phyloP scores from a whole-genome alignment of 2,113 vertebrate genomes.

The Salvelinus alpinus region DNA sequence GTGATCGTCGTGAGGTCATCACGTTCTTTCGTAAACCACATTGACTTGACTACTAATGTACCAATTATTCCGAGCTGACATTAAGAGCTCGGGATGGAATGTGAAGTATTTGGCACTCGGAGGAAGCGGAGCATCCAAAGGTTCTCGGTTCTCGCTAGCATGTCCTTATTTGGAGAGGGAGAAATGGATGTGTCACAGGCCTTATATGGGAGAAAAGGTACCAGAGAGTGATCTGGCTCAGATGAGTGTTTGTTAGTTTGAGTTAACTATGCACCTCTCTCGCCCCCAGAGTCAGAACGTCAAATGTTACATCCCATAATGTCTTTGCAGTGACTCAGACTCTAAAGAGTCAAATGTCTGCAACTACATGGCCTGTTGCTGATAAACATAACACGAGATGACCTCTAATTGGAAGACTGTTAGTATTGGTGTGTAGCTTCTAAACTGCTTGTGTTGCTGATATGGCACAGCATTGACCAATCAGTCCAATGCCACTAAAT shows the following conservation, averaged over 20 bases:
- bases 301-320: too few species aligned
- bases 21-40: neutral
- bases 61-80: conserved; percentile 15
- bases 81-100: conserved; percentile 44
- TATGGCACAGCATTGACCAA: too few species aligned
- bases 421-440: too few species aligned
- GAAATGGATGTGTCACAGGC: conserved; percentile 48
- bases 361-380: neutral
- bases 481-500: too few species aligned
- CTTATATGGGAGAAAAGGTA: conserved; percentile 57
- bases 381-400: neutral
- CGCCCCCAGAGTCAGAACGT: neutral
- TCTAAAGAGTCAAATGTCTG: neutral
- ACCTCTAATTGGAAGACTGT: too few species aligned
- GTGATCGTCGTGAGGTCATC: conserved; percentile 54
- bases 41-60: conserved; percentile 1
- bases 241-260: conserved; percentile 13
- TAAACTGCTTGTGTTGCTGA: too few species aligned
- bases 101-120: conserved; percentile 46
- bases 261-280: neutral
- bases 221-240: neutral
- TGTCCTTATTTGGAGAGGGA: conserved; percentile 62
- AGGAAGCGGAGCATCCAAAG: conserved; percentile 45
- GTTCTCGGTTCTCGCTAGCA: conserved; percentile 35
- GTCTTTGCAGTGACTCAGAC: neutral